Percentiles rank a stretch among this genome's conserved stretches.
Conservation (phyloP, 2,113 vertebrate genomes). For the Eulemur rufifrons region DNA sequence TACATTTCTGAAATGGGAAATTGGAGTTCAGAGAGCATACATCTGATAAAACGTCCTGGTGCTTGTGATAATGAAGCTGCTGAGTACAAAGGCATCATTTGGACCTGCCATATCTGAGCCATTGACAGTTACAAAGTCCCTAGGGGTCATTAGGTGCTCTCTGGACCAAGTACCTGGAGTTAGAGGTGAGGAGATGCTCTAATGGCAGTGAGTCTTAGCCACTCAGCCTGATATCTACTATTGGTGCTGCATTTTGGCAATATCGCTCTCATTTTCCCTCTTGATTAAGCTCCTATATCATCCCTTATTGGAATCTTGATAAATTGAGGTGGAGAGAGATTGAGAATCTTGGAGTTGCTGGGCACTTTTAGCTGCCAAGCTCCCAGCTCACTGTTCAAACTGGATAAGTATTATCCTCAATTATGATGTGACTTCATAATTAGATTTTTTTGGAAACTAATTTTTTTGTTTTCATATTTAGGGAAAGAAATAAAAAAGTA, state of each 20-base stretch:
- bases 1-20: not conserved
- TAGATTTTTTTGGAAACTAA: constrained; percentile 22
- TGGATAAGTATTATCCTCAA: not conserved
- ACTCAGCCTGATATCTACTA: not conserved
- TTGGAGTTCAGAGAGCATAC: not conserved
- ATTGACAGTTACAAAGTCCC: not conserved
- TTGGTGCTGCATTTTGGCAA: not conserved
- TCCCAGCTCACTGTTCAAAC: not conserved
- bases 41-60: not conserved
- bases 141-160: not conserved
- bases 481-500: not conserved
- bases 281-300: not conserved
- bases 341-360: not conserved
- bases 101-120: not conserved
- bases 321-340: not conserved
- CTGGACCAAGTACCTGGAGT: not conserved
- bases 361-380: not conserved
- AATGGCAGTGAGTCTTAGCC: not conserved
- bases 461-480: constrained; percentile 12
- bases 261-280: not conserved
- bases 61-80: not conserved
- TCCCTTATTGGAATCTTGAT: not conserved
- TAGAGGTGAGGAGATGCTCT: not conserved
- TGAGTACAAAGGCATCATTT: not conserved
- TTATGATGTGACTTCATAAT: not conserved